Conservation (phyloP, 2,113 vertebrate genomes). For the Hippotragus niger region DNA sequence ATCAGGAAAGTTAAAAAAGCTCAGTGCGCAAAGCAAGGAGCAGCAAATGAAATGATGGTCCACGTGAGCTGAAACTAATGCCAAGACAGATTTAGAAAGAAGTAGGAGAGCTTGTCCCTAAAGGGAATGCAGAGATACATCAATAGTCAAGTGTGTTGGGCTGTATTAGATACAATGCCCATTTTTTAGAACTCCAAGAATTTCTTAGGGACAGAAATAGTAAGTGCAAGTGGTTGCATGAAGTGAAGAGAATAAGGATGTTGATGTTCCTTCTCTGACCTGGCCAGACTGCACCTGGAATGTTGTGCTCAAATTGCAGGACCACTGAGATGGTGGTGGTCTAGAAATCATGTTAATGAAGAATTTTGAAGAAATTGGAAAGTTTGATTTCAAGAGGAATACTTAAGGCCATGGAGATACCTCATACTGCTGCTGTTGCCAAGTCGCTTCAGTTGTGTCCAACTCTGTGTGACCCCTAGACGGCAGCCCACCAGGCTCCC, state of each 20-base stretch:
- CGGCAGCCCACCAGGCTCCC: too few species aligned
- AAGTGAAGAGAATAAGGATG: not conserved
- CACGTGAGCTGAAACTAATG: not conserved
- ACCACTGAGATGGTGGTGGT: not conserved
- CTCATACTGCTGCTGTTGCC: too few species aligned
- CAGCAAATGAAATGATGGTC: not conserved
- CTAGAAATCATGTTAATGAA: fast-evolving
- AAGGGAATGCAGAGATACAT: not conserved
- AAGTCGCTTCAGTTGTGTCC: too few species aligned
- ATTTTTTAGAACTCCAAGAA: not conserved
- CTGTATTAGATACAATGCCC: not conserved
- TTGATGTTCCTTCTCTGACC: not conserved
- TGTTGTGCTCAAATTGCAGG: not conserved
- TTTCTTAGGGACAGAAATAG: not conserved
- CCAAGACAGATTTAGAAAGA: not conserved
- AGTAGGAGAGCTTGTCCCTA: not conserved
- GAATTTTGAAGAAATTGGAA: not conserved
- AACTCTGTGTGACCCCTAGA: too few species aligned
- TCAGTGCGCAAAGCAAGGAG: not conserved
- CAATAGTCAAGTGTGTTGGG: not conserved
- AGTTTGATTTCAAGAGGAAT: not conserved
- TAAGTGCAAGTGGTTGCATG: not conserved
- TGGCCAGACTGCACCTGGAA: not conserved
- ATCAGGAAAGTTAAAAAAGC: not conserved
- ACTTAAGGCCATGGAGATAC: not conserved